Base-by-base conservation (phyloP, 1,140 invertebrate genomes). In the Papilio glaucus region DNA sequence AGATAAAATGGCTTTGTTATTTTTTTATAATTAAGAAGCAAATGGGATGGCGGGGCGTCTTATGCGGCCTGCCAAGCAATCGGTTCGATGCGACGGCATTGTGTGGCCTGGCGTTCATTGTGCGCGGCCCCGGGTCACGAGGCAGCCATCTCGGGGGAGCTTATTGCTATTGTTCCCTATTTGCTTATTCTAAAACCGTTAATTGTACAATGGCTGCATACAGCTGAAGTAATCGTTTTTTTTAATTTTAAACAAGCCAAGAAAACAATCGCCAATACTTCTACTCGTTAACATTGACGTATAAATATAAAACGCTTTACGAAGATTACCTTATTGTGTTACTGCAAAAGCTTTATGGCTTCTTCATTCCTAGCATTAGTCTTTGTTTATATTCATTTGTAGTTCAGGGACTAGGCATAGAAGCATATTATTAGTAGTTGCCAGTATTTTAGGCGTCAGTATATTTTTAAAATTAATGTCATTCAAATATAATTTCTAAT, bases 81-180 rank as follows among this genome's bases (percentile, higher is more conserved):
- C 77, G 83, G 79, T 77, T 74, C 72, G 72, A 73, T 77, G 78
- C 81, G 81, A 74, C 49, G 69, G 68, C 73, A 81, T 84, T 85
- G 79, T 82, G 71, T 71, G 63, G 72, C 75, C 67, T 72, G 79
- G 72, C 74, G 61, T 76, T 79, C 80, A 84, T 88, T 89, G 84
- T 88, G 77, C 76, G 72, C 72, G 72, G 74, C 75, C 77, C 74
- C 73, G 69, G 77, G 80, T 78, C 77, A 60, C 75, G 73, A 71
- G 18, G 63, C 72, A 65, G 72, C 75, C 73, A 77, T 87, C 83
- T 84, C 84, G 53, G 26, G 82, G 81, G 86, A 85, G 77, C 78
- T 81, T 76, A 78, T 73, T 81, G 77, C 83, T 81, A 86, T 90
- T 86, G 86, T 88, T 74, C 77, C 45, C 53, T 62, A 77, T 75